Base-by-base conservation (phyloP, 64 coral and sea anemone genomes). In the Anthopleura sola region DNA sequence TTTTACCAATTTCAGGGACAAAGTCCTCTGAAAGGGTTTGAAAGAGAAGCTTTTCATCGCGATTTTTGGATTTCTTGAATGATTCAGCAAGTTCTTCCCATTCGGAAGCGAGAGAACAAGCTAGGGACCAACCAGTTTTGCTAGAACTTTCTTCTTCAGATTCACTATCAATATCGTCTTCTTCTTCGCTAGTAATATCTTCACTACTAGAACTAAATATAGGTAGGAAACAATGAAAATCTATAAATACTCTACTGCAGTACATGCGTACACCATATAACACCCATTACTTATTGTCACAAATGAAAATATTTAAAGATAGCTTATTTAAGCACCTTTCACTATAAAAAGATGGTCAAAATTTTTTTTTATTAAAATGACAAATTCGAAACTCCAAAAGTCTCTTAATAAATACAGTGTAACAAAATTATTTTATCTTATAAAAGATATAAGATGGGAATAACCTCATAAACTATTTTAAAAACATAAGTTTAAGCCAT, bases 1-100 rank as follows among this genome's bases (percentile, higher is more conserved):
- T 98, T 26, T 93, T 91, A 51, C 60, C 89, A 75, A 98, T 98
- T 85, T 98, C 95, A 66, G 95, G 82, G 55, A 94, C 85, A 88
- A 98, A 98, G 89, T 98, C 95, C 44, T 93, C 89, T 75, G 92
- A 91, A 20, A 98, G 88, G 16, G 95, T 98, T 9, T 98, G 87
- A 79, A 94, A 91, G 18, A 98, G 95, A 68, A 93, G 89, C 77
- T 90, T 98, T 60, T 98, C 95, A 69, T 98, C 91, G 39, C 87
- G 86, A 24, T 98, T 87, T 28, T 93, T 90, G 82, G 91, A 93
- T 28, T 91, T 93, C 82, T 88, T 91, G 54, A 98, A 98, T 77
- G 91, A 93, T 60, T 98, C 95, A 2, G 95, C 92, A 1, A 98
- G 40, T 37, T 93, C 91, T 38, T 98, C 91, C 95, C 95, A 98